phyloP scores from a whole-genome alignment of 2,888 invertebrate species.

The Harpalus rufipes region DNA sequence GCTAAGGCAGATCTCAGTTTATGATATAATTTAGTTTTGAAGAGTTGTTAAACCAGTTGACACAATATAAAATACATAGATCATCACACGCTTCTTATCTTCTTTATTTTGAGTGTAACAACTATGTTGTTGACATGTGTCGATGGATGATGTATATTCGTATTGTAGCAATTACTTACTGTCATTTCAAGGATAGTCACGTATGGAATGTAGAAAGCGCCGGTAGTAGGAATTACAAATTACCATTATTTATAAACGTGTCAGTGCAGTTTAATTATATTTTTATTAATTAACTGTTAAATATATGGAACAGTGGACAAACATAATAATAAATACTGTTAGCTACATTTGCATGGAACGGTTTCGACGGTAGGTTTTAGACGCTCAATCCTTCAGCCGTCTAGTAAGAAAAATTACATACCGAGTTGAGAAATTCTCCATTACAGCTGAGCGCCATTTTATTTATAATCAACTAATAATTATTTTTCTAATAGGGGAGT shows the following conservation, averaged over 20 bases:
- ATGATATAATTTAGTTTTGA: background rate
- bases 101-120: background rate
- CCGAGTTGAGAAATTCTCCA: too few species aligned
- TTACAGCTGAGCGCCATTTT: too few species aligned
- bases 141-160: background rate
- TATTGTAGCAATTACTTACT: background rate
- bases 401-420: too few species aligned
- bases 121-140: background rate
- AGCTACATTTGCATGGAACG: too few species aligned
- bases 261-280: background rate
- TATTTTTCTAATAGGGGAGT: too few species aligned
- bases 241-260: too few species aligned
- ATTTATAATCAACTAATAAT: too few species aligned
- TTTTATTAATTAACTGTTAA: background rate
- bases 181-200: background rate
- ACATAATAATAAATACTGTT: too few species aligned
- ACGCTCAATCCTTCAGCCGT: too few species aligned
- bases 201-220: background rate
- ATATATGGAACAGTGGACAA: too few species aligned
- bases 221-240: too few species aligned
- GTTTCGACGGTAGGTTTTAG: too few species aligned
- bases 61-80: background rate
- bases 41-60: background rate
- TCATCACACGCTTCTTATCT: background rate
- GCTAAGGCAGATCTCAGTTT: background rate